Conservation (phyloP, 2,113 vertebrate genomes). For the Microcebus lehilahytsara region DNA sequence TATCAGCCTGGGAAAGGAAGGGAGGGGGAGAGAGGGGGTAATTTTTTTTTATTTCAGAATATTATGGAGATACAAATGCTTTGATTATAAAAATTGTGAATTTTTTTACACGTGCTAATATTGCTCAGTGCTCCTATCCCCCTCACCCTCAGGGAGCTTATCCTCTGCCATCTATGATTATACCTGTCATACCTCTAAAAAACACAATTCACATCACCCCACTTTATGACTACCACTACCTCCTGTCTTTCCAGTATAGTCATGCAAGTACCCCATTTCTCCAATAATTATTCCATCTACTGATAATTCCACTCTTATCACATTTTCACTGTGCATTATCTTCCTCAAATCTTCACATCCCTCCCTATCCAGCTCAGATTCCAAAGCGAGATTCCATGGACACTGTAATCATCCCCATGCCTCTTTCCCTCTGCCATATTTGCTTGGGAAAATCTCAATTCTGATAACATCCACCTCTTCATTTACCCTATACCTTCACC, state of each 20-base stretch:
- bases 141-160: neutral
- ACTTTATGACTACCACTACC: neutral
- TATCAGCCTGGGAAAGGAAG: conserved; percentile 87
- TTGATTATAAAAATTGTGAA: no score
- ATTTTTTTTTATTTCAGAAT: neutral
- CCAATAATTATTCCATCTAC: neutral
- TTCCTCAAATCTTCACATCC: neutral
- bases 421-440: neutral
- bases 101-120: conserved; percentile 75
- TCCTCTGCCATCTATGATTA: neutral
- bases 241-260: neutral
- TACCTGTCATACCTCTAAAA: neutral
- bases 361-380: neutral
- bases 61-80: neutral
- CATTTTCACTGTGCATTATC: neutral
- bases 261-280: neutral
- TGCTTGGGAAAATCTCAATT: neutral
- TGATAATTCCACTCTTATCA: neutral
- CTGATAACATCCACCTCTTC: neutral
- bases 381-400: neutral
- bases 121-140: neutral
- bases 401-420: neutral
- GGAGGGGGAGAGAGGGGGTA: neutral
- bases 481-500: neutral
- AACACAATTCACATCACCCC: neutral